A percentile compares a stretch with the other conserved stretches of the same genome.
phyloP scores from a whole-genome alignment of 2,113 vertebrate genomes.

The Caretta caretta region DNA sequence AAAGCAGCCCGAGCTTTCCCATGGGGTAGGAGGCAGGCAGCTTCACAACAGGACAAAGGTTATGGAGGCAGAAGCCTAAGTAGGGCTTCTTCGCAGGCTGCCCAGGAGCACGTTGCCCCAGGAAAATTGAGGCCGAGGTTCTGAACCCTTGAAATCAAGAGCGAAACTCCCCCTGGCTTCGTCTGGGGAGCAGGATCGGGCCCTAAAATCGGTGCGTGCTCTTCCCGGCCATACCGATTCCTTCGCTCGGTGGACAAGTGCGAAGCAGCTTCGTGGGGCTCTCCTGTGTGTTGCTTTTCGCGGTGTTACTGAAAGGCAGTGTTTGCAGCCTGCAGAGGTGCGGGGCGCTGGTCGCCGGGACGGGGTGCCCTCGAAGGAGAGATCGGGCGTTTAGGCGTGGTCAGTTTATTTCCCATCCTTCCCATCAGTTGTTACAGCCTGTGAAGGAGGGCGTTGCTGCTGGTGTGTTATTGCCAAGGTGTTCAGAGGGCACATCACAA shows the following conservation, averaged over 20 bases:
- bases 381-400: too few species aligned
- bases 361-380: too few species aligned
- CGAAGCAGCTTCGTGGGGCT: neutral
- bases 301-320: rapidly evolving
- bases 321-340: neutral
- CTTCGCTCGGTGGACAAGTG: neutral
- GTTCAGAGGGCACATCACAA: too few species aligned
- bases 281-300: too few species aligned
- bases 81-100: neutral
- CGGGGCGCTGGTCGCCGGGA: too few species aligned
- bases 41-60: neutral
- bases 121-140: neutral
- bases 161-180: too few species aligned
- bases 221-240: neutral
- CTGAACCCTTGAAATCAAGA: neutral
- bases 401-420: neutral
- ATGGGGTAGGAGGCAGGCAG: too few species aligned
- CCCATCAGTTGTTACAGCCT: neutral
- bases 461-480: too few species aligned
- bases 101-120: neutral
- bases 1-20: too few species aligned
- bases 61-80: neutral
- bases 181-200: neutral
- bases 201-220: too few species aligned
- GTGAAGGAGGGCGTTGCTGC: neutral